Evolutionary conservation across 1,140 invertebrate genomes (phyloP).

Genomic region (Thaumatotibia leucotreta): DNA sequence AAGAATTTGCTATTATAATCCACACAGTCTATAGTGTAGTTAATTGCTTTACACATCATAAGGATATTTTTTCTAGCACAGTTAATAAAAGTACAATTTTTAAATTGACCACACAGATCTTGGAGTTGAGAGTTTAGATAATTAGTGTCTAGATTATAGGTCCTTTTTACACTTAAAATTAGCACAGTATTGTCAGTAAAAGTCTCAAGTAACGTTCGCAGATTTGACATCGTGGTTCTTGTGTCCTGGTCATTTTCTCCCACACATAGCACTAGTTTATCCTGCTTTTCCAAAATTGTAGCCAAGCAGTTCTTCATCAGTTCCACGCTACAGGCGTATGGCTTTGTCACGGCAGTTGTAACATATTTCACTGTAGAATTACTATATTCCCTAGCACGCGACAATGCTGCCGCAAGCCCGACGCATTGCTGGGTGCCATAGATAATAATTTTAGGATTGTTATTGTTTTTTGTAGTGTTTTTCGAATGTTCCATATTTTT

Average conservation of each 20-base stretch:
- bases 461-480: no score
- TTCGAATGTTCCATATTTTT: no score
- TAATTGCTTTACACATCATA: neutral
- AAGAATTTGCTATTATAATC: neutral
- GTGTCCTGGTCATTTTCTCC: neutral
- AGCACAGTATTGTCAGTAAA: neutral
- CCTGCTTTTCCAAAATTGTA: neutral
- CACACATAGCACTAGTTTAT: neutral
- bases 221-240: neutral
- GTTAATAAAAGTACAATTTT: neutral
- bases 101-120: neutral
- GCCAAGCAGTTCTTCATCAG: neutral
- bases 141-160: neutral
- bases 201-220: neutral
- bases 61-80: neutral
- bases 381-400: neutral
- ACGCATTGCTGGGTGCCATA: neutral
- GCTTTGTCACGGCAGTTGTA: neutral
- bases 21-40: neutral
- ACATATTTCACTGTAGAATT: neutral
- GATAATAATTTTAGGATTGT: neutral
- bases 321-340: neutral
- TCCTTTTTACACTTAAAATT: neutral
- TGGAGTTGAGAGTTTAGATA: neutral
- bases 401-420: neutral